Base-by-base conservation (phyloP, 2,888 invertebrate species). In the Dromius quadrimaculatus region DNA sequence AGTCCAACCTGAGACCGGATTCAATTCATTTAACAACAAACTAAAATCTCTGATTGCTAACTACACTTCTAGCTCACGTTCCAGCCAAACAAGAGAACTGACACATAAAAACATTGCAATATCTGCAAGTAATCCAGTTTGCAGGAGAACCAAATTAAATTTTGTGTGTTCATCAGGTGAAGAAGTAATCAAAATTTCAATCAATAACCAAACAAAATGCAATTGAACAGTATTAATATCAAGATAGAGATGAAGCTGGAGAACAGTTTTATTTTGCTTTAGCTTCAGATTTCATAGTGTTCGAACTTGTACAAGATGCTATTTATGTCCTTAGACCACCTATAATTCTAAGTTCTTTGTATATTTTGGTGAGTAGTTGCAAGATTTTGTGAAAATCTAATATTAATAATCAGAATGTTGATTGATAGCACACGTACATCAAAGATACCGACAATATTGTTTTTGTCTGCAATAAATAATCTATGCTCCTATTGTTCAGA, bases 31-130 rank as follows among this genome's bases (percentile, higher is more conserved):
- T 28, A 15, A 36, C 20, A 22, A 9, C 47, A 23, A 23, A 54
- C 13, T n/a, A 23, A 54, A 54, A 54, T 54, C 50, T 47, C 47
- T 11, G 11, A 47, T 47, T 23, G 1, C 22, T 28, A 28, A 28
- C 28, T 28, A 28, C 4, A 28, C 23, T 9, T n/a, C 2, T 22
- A 22, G 22, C 5, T 20, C 50, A 54, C 50, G 50, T 54, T 15
- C 50, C 23, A 28, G 9, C 50, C 11, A 28, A 54, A 54, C 28
- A 28, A 23, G 15, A 23, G 28, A 28, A 54, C 50, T 54, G 32
- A 28, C 50, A 54, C 50, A 54, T 54, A 28, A 54, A 54, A 54
- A 23, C 50, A 47, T 54, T 17, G 17, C 50, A 28, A 54, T 54
- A 54, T 54, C 15, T 54, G 23, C 50, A 11, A 28, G 8, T 15